Base-by-base conservation (phyloP, 2,797 vertebrate species). In the Hydrocynus forskahlii region DNA sequence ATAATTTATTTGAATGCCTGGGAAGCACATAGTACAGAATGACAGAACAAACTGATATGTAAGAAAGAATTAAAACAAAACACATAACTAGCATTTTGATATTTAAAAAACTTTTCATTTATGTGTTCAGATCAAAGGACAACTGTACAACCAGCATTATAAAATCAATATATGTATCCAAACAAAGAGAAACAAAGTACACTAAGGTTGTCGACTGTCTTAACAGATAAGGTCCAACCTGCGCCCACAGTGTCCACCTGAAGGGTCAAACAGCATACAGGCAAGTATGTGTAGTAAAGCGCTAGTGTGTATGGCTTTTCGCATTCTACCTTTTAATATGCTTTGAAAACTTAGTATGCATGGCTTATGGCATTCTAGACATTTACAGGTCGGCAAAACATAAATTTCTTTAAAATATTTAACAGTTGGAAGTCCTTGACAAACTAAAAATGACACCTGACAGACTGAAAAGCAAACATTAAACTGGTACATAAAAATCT, bases 81-180 rank as follows among this genome's bases (percentile, higher is more conserved):
- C 19, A 25, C 5, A 25, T 1, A 55, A 54, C 1, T 29, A 7
- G 14, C 23, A 35, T 55, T 40, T 38, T 45, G 52, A 43, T 79
- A 79, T 75, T 48, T 67, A 67, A 38, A 82, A 2, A 62, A 29
- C 29, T 48, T 62, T 40, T 70, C 29, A 66, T 57, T 79, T n/a
- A 79, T 9, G 19, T 60, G 68, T 82, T 55, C 57, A 75, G 50
- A 82, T 70, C 40, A 40, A 84, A 81, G 12, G 72, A 35, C 68
- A 63, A 17, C 66, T 62, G 73, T 19, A 45, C 48, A 79, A 69
- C 45, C 77, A 72, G 74, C 38, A 75, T 82, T 40, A 64, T 62
- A 81, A 62, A 43, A 9, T 40, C 62, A 17, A 62, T 13, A 29
- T 12, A 7, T 40, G 16, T 66, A 17, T 43, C 21, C 8, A 25